A percentile compares a stretch with the other conserved stretches of the same genome.
phyloP scores from a whole-genome alignment of 2,797 vertebrate species.

The Amazonetta brasiliensis region DNA sequence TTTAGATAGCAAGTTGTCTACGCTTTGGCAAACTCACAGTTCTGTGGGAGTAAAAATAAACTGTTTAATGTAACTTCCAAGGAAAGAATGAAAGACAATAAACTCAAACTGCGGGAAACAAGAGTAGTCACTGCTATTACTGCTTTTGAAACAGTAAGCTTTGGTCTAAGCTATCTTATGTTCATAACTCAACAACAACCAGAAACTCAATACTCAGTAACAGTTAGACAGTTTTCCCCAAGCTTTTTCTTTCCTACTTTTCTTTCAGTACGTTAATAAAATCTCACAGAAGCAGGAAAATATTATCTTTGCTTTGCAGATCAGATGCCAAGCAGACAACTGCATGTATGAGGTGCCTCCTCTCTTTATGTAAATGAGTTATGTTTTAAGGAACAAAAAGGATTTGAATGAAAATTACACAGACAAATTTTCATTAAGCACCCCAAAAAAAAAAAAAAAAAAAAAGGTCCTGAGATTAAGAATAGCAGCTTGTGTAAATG shows the following conservation, averaged over 20 bases:
- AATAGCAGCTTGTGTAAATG: neutral
- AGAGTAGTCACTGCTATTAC: neutral
- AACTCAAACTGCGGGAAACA: conserved; percentile 1
- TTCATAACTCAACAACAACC: neutral
- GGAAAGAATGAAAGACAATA: conserved; percentile 42
- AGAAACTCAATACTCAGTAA: neutral
- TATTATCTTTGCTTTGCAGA: neutral
- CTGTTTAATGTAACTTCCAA: conserved; percentile 23
- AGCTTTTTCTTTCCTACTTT: neutral
- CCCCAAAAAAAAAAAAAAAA: neutral
- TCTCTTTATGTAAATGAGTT: conserved; percentile 16
- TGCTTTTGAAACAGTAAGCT: neutral
- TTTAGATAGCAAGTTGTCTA: conserved; percentile 21
- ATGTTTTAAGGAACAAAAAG: neutral
- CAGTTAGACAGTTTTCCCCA: neutral
- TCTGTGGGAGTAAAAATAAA: conserved; percentile 47
- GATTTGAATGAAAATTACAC: neutral
- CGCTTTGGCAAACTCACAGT: neutral
- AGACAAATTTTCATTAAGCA: neutral
- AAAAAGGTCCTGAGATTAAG: neutral
- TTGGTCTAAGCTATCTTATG: neutral
- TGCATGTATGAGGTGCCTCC: neutral
- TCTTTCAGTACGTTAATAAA: neutral
- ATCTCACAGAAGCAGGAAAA: neutral
- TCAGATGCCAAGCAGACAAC: neutral